phyloP scores from a whole-genome alignment of 2,797 vertebrate species.

The Limnodromus scolopaceus region DNA sequence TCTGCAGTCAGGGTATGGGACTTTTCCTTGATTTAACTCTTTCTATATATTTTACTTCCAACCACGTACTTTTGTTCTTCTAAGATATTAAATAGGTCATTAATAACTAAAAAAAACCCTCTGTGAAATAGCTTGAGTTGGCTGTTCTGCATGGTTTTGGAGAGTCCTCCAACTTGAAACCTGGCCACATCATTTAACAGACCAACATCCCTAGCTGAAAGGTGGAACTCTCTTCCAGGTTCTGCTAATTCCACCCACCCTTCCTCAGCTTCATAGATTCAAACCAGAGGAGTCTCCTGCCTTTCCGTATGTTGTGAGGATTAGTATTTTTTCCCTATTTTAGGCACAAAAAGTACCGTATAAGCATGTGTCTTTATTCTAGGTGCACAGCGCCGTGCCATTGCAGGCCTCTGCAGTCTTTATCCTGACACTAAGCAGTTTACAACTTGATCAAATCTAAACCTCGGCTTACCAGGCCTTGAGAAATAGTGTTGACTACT shows the following conservation, averaged over 20 bases:
- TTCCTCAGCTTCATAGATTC: not conserved
- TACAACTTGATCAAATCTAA: constrained; percentile 13
- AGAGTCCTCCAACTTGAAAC: not conserved
- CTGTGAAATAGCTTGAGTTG: not conserved
- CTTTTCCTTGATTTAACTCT: not conserved
- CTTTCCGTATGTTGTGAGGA: not conserved
- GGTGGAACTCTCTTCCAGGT: not conserved
- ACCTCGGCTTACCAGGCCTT: not conserved
- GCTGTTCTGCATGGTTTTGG: not conserved
- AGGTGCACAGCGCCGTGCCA: not conserved
- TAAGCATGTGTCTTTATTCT: not conserved
- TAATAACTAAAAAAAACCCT: not conserved
- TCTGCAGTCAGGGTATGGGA: not conserved
- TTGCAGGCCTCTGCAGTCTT: not conserved
- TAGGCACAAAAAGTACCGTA: not conserved
- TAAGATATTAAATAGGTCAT: not conserved
- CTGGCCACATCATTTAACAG: not conserved
- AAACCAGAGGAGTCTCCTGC: not conserved
- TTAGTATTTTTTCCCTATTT: constrained; percentile 15
- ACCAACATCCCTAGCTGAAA: not conserved
- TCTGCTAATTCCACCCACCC: not conserved
- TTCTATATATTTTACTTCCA: not conserved
- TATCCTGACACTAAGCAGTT: not conserved
- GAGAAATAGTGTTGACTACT: constrained; percentile 11
- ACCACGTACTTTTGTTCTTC: not conserved